phyloP scores from a whole-genome alignment of 1,140 invertebrate species.

The Geopemphigus sp. region DNA sequence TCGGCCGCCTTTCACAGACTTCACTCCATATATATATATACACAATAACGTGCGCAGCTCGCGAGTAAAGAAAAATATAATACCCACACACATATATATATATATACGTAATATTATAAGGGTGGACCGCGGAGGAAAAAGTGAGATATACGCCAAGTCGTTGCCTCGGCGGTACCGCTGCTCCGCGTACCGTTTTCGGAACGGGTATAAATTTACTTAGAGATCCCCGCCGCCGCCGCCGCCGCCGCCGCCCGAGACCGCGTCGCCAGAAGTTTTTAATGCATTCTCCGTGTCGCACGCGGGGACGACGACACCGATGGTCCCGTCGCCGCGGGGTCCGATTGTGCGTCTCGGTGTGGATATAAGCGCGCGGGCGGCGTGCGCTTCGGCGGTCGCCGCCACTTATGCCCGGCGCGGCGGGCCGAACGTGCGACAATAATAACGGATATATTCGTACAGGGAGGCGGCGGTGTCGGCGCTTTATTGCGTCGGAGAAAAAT shows the following conservation, averaged over 20 bases:
- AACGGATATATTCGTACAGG: no score
- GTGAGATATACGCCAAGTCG: not conserved
- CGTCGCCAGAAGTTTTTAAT: conserved; percentile 43
- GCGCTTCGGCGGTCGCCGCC: no score
- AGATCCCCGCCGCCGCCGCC: not conserved
- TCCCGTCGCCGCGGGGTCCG: no score
- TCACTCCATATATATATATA: no score
- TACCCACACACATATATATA: not conserved
- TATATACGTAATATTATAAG: not conserved
- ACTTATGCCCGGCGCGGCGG: not conserved
- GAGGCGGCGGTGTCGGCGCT: no score
- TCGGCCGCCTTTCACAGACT: no score
- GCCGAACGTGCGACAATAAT: not conserved
- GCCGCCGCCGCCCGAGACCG: not conserved
- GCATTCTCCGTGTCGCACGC: conserved; percentile 39
- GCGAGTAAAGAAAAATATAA: no score
- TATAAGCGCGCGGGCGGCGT: not conserved
- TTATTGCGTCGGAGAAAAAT: not conserved
- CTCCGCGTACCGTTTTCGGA: no score
- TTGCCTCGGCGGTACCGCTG: no score
- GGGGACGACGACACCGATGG: no score
- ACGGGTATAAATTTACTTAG: conserved; percentile 46
- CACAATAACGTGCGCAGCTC: no score
- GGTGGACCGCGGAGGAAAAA: not conserved
- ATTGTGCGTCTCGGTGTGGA: no score